phyloP scores from a whole-genome alignment of 2,113 vertebrate genomes.

The Dicaeum eximium region DNA sequence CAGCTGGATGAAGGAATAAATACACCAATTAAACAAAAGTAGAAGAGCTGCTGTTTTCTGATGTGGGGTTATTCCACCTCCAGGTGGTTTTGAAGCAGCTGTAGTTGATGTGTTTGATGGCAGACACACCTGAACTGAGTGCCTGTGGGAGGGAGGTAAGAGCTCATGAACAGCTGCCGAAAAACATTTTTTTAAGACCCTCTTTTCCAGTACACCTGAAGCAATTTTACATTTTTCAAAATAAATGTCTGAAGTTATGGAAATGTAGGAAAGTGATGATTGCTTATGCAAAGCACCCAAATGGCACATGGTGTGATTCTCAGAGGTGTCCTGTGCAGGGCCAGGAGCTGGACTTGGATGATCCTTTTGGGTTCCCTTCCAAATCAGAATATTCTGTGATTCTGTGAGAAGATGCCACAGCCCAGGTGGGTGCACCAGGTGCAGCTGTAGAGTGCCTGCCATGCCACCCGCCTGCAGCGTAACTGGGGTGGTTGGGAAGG shows the following conservation, averaged over 20 bases:
- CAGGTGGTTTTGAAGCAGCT: not conserved
- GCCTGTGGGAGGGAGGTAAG: not conserved
- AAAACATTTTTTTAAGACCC: not conserved
- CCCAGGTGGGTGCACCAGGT: too few species aligned
- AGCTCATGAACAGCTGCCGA: not conserved
- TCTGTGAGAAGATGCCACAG: not conserved
- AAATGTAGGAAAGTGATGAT: not conserved
- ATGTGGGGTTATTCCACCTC: not conserved
- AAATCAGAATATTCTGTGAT: not conserved
- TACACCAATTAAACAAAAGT: not conserved
- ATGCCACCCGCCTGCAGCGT: not conserved
- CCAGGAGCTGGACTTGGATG: not conserved
- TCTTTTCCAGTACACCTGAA: not conserved
- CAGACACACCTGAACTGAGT: not conserved
- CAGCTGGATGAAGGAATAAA: not conserved
- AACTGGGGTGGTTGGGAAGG: not conserved
- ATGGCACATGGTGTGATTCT: not conserved
- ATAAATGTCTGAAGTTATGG: not conserved
- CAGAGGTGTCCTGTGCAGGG: not conserved
- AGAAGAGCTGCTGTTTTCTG: not conserved
- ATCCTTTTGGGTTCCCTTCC: not conserved
- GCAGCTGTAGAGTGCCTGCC: accelerated
- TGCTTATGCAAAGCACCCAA: not conserved
- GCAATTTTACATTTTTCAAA: not conserved
- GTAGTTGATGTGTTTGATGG: accelerated